Evolutionary conservation across 2,888 invertebrate genomes (phyloP), one percentile per base, ranked within the genome.

Genomic region (Patella pellucida): DNA sequence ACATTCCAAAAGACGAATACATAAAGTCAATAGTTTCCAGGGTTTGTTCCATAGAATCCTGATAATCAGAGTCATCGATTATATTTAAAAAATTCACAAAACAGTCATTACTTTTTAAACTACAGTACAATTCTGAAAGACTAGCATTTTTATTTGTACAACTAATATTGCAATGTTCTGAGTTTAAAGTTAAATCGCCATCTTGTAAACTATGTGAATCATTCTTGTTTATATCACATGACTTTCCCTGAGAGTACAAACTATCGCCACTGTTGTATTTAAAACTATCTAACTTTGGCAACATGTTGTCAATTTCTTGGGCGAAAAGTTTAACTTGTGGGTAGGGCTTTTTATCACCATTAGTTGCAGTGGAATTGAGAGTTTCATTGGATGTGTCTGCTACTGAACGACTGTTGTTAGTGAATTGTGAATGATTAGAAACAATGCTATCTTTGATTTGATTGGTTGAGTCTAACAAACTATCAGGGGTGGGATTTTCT

Each of bases 401-500:
- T 62, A 62, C 11, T 14, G 19, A 23, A 62, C 11, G 23, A 23
- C 19, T 23, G 62, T 62, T 62, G 12, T 41, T 41, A 41, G 41
- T 41, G 41, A 41, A 41, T 41, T 71, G 69, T 31, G 56, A 73
- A 16, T 15, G 51, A 23, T 27, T 62, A n/a, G 68, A 52, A 27
- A 68, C 71, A 7, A 19, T 50, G 11, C 51, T 54, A 41, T 23
- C 50, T 23, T 54, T 62, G 41, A 15, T 52, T 31, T 70, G 52
- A n/a, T 56, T 51, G 12, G 52, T 51, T 69, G 52, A 51, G 15
- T 76, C 78, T 52, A 76, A 62, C 56, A 85, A 73, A 75, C 85
- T 83, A 56, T 82, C 81, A 16, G 84, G 88, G 3, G 91, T 81
- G 0, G 92, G 92, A 75, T 92, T 91, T 69, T 93, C 92, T 15